Base-by-base conservation (phyloP, 1,140 invertebrate species). In the Pseudomyrmex flavicornis region DNA sequence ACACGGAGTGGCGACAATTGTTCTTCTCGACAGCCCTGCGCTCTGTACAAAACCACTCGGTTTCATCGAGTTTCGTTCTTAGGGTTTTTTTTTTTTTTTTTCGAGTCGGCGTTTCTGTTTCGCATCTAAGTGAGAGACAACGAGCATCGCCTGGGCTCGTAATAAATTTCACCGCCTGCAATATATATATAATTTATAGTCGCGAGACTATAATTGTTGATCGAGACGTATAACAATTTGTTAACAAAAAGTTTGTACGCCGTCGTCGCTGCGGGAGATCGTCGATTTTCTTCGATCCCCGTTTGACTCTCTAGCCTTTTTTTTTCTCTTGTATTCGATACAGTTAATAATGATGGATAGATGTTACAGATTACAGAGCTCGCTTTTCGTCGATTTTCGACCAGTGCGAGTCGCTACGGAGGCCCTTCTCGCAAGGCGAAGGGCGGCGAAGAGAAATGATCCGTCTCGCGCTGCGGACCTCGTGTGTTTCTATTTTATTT, bases 41-140 rank as follows among this genome's bases (percentile, higher is more conserved):
- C 35, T 35, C 35, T 35, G 35, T 35, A 35, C 5, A 35, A 35
- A 35, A 35, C 0, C 5, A 35, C 35, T 35, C 35, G 35, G 35
- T 35, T 4, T 35, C 5, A 35, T 35, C 35, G 35, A 35, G 35
- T 35, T 35, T 35, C 5, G 5, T 35, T 35, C 35, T 35, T 26
- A 26, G 2, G 26, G 26, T 26, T 26, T 26, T 26, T 2, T 26
- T 26, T 26, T 2, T 26, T 35, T 35, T 35, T 35, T 35, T 35
- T 35, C 35, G 35, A 35, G 35, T 7, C 5, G 5, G 35, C 35
- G 35, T 35, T 35, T 35, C n/a, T 13, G 44, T 66, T 26, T 26
- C 61, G 13, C 74, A 66, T 46, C 63, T 35, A 50, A 56, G 17
- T 15, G 48, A 54, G 63, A 69, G 63, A 69, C 63, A 77, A 80